Evolutionary conservation across 1,140 invertebrate genomes (phyloP), one percentile per base, ranked within the genome.

Genomic region (Vollenhovia emeryi): DNA sequence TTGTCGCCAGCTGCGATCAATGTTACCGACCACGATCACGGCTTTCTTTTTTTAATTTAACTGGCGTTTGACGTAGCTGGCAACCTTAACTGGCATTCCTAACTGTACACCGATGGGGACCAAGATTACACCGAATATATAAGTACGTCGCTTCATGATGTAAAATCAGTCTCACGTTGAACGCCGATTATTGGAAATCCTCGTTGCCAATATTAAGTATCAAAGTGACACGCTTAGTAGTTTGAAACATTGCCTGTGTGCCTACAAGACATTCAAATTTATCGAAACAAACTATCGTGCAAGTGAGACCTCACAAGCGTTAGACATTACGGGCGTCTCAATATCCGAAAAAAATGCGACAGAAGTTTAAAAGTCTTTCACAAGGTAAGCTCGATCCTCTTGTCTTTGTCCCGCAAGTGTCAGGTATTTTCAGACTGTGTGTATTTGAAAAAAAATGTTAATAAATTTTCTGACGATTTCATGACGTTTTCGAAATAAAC

Each of bases 71-170:
- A 83, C 43, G 48, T 69, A 71, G 48, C 11, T 83, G 24, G 50
- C 85, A 87, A 50, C 73, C 76, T 57, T 74, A 78, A 85, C 45
- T 64, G 66, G 40, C 43, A 91, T 90, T 92, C 90, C 90, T 92
- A 92, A 92, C 92, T 91, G 92, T 92, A 91, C 80, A 69, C 30
- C 59, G 86, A 92, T 88, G 64, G 76, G 40, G 62, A 74, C 33
- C 27, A 57, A 84, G 89, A 87, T 89, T 78, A 45, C 83, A 66
- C 68, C 36, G 90, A 92, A 92, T 90, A 90, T 91, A 92, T 89
- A 84, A 89, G 85, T 86, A 83, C 69, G 85, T 7, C 24, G 64
- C 50, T 76, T 68, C 43, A 13, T 7, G n/a, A n/a, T 24, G 30
- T 76, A 1, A 85, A 71, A 88, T 83, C 91, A 92, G 92, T 92